Percentiles rank a stretch among this genome's conserved stretches.
phyloP scores from a whole-genome alignment of 2,888 invertebrate genomes.

The Hypomecis punctinalis region DNA sequence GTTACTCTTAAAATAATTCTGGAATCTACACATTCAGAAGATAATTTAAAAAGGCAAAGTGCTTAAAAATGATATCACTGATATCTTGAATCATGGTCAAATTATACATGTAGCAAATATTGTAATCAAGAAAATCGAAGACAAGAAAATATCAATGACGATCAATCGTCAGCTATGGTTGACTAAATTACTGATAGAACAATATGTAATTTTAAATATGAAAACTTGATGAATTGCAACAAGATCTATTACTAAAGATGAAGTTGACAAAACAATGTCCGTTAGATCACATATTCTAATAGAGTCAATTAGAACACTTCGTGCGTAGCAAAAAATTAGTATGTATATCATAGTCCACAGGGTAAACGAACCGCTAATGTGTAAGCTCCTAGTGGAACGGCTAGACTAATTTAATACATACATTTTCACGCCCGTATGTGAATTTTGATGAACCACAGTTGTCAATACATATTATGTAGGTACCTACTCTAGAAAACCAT shows the following conservation, averaged over 20 bases:
- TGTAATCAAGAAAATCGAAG: too few relatives aligned
- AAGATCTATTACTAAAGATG: slow-evolving; percentile 1
- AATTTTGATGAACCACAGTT: slow-evolving; percentile 19
- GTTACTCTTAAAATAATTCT: too few relatives aligned
- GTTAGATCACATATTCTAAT: slow-evolving; percentile 49
- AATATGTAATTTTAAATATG: too few relatives aligned
- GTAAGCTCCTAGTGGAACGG: slow-evolving; percentile 32
- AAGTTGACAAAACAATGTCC: slow-evolving; percentile 15
- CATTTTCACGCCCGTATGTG: slow-evolving; percentile 25
- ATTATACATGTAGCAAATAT: too few relatives aligned
- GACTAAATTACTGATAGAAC: too few relatives aligned
- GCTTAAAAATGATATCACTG: too few relatives aligned
- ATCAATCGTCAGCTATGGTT: too few relatives aligned
- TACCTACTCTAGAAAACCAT: background rate
- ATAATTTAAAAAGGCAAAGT: too few relatives aligned
- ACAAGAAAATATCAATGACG: too few relatives aligned
- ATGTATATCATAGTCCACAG: slow-evolving; percentile 50
- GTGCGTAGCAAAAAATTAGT: slow-evolving; percentile 52
- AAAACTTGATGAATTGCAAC: background rate
- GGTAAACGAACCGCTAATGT: slow-evolving; percentile 58
- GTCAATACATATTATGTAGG: background rate
- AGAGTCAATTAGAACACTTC: slow-evolving; percentile 53
- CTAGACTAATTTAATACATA: slow-evolving; percentile 20
- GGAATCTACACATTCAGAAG: too few relatives aligned
- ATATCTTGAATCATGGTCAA: too few relatives aligned